phyloP scores from a whole-genome alignment of 2,888 invertebrate genomes.

The Andrena camellia region DNA sequence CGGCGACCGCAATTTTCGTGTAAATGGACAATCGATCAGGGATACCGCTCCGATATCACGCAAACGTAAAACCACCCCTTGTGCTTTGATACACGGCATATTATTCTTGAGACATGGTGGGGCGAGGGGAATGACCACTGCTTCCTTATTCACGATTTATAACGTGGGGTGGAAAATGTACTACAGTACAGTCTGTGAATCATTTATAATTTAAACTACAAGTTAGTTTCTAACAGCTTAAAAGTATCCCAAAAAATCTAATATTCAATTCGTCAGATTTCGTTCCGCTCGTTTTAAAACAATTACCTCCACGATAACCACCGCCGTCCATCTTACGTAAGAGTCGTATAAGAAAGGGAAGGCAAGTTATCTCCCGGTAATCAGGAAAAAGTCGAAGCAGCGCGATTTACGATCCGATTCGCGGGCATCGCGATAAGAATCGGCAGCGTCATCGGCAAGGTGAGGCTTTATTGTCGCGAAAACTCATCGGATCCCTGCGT shows the following conservation, averaged over 20 bases:
- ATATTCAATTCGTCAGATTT: not conserved
- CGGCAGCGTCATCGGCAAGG: constrained; percentile 9
- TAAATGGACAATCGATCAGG: constrained; percentile 61
- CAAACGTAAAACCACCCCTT: constrained; percentile 49
- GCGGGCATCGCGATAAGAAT: constrained; percentile 14
- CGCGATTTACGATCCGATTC: not conserved
- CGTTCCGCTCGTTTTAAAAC: not conserved
- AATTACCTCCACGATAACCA: not conserved
- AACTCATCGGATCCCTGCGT: not conserved
- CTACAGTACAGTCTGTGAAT: not conserved
- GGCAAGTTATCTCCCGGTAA: not conserved
- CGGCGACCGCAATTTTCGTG: constrained; percentile 37
- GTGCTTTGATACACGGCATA: constrained; percentile 38
- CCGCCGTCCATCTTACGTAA: constrained; percentile 6
- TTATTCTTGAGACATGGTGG: constrained; percentile 33
- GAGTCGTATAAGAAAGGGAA: not conserved
- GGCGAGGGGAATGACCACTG: constrained; percentile 50
- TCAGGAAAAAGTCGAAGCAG: not conserved
- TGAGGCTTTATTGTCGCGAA: not conserved
- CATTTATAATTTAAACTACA: too few relatives aligned
- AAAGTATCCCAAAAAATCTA: not conserved
- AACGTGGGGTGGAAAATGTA: not conserved
- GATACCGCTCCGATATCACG: constrained; percentile 52
- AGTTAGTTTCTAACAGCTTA: too few relatives aligned
- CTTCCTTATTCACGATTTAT: constrained; percentile 42